Evolutionary conservation across 2,888 invertebrate species (phyloP).

Genomic region (Meteorus colon): DNA sequence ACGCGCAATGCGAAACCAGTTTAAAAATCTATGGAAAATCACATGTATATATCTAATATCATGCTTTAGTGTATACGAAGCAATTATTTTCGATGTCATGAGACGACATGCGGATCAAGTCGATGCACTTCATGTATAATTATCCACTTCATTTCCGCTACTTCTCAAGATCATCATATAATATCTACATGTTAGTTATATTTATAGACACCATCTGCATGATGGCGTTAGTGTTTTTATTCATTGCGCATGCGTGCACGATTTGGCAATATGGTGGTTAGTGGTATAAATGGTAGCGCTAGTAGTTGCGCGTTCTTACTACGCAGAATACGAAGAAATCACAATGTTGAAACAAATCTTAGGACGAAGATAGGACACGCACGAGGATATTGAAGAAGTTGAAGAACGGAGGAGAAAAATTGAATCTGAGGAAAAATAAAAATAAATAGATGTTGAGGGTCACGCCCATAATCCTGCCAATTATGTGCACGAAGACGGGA

Average conservation of each 20-base stretch:
- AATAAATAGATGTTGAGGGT: constrained; percentile 2
- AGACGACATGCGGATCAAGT: background rate
- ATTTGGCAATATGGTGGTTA: constrained; percentile 12
- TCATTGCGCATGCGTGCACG: constrained; percentile 13
- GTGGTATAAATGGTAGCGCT: background rate
- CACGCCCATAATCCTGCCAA: constrained; percentile 40
- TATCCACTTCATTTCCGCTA: constrained; percentile 8
- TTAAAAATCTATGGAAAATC: constrained; percentile 30
- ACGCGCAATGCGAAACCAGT: constrained; percentile 31
- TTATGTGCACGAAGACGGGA: constrained; percentile 38
- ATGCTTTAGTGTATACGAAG: background rate
- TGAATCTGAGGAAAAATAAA: background rate
- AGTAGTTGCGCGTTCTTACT: background rate
- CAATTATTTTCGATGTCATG: constrained; percentile 1
- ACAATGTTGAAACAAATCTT: background rate
- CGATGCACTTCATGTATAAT: constrained; percentile 1
- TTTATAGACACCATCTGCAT: constrained; percentile 2
- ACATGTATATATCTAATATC: constrained; percentile 12
- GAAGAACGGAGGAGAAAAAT: background rate
- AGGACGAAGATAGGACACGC: background rate
- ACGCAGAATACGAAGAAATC: background rate
- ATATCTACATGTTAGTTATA: constrained; percentile 8
- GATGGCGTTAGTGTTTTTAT: constrained; percentile 9
- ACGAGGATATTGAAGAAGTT: background rate
- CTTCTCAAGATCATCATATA: background rate